These are phyloP conservation scores for Thymelicus acteon DNA, from an alignment of 2,888 invertebrate genomes.

Conservation along the genomic window DNA sequence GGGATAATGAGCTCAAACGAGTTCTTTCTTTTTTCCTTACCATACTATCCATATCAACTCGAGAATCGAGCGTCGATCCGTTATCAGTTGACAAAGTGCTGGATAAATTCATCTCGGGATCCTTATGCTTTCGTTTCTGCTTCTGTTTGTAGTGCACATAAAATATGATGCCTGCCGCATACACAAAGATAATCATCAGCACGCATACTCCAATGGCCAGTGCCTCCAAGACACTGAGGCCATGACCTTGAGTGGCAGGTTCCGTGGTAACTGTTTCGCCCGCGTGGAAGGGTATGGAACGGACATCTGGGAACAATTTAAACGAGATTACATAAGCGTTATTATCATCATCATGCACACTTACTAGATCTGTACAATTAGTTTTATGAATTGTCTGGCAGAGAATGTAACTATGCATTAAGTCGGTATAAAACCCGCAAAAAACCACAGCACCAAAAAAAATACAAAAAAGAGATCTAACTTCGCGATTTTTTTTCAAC, in stretches of 20 bases:
- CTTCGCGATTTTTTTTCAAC: no score
- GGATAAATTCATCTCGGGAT: conserved; percentile 68
- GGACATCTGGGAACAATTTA: conserved; percentile 85
- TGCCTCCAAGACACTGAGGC: conserved; percentile 90
- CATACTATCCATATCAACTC: conserved; percentile 77
- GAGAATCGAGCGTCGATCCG: conserved; percentile 67
- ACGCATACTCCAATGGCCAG: conserved; percentile 93
- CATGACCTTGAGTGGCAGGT: conserved; percentile 79
- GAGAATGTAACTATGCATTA: no score
- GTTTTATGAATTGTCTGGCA: no score
- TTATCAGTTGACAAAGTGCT: conserved; percentile 67
- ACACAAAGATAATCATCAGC: conserved; percentile 90
- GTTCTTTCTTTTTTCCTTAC: conserved; percentile 50
- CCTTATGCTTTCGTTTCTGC: conserved; percentile 83
- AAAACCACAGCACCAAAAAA: no score
- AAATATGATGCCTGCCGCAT: conserved; percentile 93
- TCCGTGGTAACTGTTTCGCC: conserved; percentile 83
- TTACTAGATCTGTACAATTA: no score
- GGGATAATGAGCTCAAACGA: no score
- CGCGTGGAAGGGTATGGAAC: conserved; percentile 91
- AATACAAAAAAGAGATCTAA: no score
- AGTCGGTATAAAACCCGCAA: no score
- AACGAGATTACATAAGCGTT: background rate
- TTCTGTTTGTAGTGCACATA: conserved; percentile 90
- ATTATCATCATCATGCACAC: no score